A percentile compares a stretch with the other conserved stretches of the same genome.
These are phyloP conservation scores for Thinocorus orbignyianus DNA, from an alignment of 2,113 vertebrate genomes.

Conservation along the genomic window DNA sequence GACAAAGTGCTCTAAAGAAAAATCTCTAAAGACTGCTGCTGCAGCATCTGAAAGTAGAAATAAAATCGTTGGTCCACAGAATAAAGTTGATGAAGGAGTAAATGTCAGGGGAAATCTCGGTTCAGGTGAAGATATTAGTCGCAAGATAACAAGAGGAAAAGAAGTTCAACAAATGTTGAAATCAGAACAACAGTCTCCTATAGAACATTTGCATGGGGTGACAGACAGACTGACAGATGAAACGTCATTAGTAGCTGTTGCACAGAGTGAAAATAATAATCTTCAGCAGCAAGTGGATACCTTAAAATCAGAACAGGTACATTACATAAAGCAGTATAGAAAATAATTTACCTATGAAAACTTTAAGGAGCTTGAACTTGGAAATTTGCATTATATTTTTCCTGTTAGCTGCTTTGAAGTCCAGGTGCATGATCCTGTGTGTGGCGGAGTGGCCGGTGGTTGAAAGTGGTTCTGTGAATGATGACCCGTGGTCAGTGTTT, in stretches of 20 bases:
- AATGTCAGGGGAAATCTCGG: slow-evolving; percentile 55
- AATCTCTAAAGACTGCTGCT: neutral
- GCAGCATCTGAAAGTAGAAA: neutral
- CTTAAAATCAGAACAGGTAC: slow-evolving; percentile 79
- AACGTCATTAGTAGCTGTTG: neutral
- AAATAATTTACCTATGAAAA: neutral
- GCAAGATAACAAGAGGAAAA: slow-evolving; percentile 49
- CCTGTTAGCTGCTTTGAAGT: neutral
- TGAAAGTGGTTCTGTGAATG: neutral
- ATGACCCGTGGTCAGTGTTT: neutral
- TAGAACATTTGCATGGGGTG: slow-evolving; percentile 30
- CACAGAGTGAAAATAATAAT: slow-evolving; percentile 60
- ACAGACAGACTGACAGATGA: slow-evolving; percentile 63
- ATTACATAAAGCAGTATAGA: slow-evolving; percentile 4
- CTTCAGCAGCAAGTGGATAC: slow-evolving; percentile 77
- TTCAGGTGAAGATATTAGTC: slow-evolving; percentile 56
- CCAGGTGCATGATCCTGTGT: neutral
- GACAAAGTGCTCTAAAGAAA: slow-evolving; percentile 7
- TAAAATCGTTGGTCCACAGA: neutral
- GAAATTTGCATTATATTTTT: neutral
- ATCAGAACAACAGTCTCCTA: slow-evolving; percentile 30
- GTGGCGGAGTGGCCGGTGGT: neutral
- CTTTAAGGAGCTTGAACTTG: neutral
- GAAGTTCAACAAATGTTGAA: slow-evolving; percentile 61
- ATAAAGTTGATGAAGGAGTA: slow-evolving; percentile 63